These are phyloP conservation scores for Torymus aiolomorphi DNA, from an alignment of 2,888 invertebrate genomes.

Conservation along the genomic window DNA sequence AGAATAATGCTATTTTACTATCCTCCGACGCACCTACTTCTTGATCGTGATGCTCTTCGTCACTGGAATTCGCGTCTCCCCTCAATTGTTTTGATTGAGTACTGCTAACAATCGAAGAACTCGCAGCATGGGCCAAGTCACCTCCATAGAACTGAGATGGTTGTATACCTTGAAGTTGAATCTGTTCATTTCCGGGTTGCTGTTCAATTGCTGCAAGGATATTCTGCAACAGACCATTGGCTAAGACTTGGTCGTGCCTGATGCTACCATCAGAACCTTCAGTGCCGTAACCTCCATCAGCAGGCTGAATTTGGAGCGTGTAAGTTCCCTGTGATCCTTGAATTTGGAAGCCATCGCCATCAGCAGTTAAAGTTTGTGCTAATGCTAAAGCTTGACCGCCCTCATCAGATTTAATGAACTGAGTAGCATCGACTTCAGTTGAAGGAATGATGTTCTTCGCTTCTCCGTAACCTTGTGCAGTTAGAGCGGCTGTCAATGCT, in stretches of 20 bases:
- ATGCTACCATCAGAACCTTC: conserved; percentile 78
- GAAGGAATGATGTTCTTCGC: conserved; percentile 62
- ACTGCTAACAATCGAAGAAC: conserved; percentile 49
- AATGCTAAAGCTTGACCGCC: conserved; percentile 68
- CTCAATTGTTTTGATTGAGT: conserved; percentile 30
- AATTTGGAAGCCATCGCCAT: conserved; percentile 71
- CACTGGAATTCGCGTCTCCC: conserved; percentile 11
- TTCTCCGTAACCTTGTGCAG: conserved; percentile 65
- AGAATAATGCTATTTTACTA: conserved; percentile 69
- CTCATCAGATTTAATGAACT: conserved; percentile 67
- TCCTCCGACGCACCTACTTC: conserved; percentile 56
- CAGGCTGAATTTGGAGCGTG: conserved; percentile 86
- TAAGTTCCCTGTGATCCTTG: conserved; percentile 81
- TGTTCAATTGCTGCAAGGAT: conserved; percentile 90
- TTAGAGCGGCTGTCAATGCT: conserved; percentile 66
- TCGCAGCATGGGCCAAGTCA: conserved; percentile 60
- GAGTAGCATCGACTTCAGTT: conserved; percentile 67
- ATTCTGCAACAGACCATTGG: conserved; percentile 87
- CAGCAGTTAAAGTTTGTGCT: conserved; percentile 65
- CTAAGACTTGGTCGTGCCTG: conserved; percentile 85
- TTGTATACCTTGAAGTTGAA: conserved; percentile 65
- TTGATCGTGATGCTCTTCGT: conserved; percentile 44
- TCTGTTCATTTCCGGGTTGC: conserved; percentile 77
- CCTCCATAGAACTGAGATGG: conserved; percentile 61
- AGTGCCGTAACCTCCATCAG: conserved; percentile 78